These are phyloP conservation scores for Dermatemys mawii DNA, from an alignment of 2,113 vertebrate species.

Conservation along the genomic window DNA sequence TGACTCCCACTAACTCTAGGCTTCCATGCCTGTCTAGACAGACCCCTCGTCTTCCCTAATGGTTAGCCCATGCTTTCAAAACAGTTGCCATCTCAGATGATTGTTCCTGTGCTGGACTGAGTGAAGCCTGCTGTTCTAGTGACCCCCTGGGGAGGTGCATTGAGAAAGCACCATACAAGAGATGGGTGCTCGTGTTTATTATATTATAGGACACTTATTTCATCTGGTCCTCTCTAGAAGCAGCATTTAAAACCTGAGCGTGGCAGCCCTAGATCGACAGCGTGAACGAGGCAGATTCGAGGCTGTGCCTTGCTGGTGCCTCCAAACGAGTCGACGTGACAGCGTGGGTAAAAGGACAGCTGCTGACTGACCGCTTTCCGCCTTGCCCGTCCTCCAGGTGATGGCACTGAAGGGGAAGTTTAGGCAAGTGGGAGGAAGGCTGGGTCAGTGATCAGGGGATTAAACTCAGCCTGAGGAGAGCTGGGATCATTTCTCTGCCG, in stretches of 20 bases:
- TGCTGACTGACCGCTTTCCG: not conserved
- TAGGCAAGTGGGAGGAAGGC: not conserved
- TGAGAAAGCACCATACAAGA: too few relatives aligned
- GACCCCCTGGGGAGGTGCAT: not conserved
- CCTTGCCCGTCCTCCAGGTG: not conserved
- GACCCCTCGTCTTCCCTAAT: not conserved
- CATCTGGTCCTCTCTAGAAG: not conserved
- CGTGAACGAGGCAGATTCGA: not conserved
- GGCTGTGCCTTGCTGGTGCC: too few relatives aligned
- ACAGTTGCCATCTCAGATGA: not conserved
- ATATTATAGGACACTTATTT: not conserved
- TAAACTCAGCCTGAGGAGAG: too few relatives aligned
- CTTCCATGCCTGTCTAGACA: not conserved
- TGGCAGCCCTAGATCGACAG: too few relatives aligned
- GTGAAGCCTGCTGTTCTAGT: not conserved
- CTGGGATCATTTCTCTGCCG: too few relatives aligned
- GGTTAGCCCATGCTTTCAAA: not conserved
- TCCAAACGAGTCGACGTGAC: not conserved
- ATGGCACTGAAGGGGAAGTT: not conserved
- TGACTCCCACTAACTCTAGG: not conserved
- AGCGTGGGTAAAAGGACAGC: too few relatives aligned
- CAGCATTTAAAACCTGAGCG: not conserved
- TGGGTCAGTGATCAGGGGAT: not conserved
- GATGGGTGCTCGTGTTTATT: too few relatives aligned
- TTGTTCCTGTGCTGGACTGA: not conserved